Conservation (phyloP, 2,888 invertebrate species). For the Calameuta idolon region DNA sequence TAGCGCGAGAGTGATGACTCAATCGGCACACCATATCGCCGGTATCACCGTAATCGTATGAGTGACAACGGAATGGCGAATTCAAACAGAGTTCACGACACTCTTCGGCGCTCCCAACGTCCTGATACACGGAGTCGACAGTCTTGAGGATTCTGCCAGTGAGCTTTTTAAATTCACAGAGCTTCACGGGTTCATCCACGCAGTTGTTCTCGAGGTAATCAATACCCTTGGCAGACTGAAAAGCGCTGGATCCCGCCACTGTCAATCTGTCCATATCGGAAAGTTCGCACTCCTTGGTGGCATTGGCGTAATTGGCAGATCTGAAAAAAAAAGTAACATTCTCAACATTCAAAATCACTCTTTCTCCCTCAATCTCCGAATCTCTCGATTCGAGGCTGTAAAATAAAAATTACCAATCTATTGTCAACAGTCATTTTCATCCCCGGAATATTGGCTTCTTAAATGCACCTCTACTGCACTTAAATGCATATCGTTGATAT, state of each 20-base stretch:
- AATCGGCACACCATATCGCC: constrained; percentile 93
- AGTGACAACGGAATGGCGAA: constrained; percentile 89
- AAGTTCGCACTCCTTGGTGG: constrained; percentile 86
- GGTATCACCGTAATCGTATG: constrained; percentile 93
- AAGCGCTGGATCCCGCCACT: constrained; percentile 83
- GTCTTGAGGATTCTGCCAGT: constrained; percentile 91
- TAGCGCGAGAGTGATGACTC: constrained; percentile 91
- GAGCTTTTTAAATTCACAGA: constrained; percentile 93
- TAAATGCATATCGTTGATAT: too few species aligned
- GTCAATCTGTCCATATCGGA: constrained; percentile 94
- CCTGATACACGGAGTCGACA: constrained; percentile 93
- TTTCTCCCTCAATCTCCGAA: neutral
- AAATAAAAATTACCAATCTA: neutral
- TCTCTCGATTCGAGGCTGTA: neutral
- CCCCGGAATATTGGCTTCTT: too few species aligned
- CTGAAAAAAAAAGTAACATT: constrained; percentile 69
- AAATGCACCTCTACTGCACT: too few species aligned
- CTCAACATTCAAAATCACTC: neutral
- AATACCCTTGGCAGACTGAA: constrained; percentile 72
- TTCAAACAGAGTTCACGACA: constrained; percentile 90
- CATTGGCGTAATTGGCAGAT: constrained; percentile 91
- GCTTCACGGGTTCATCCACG: constrained; percentile 92
- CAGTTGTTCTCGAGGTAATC: constrained; percentile 95
- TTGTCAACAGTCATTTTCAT: too few species aligned
- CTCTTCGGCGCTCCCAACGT: constrained; percentile 87